phyloP scores from a whole-genome alignment of 2,113 vertebrate genomes.

The Lepidothrix coronata region DNA sequence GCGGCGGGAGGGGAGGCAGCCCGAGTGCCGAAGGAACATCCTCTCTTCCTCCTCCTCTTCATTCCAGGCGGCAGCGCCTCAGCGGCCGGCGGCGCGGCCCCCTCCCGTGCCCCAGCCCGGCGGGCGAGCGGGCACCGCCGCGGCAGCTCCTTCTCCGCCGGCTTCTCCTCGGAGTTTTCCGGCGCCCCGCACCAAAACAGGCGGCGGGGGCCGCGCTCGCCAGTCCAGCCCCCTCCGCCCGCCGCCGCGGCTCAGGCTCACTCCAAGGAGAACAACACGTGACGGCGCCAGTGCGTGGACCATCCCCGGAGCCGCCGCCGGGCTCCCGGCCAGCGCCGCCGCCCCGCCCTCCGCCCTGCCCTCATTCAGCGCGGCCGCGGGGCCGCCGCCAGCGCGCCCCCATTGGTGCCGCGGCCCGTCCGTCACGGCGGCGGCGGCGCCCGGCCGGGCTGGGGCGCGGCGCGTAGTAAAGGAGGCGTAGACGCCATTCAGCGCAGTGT shows the following conservation, averaged over 20 bases:
- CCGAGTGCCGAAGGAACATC: constrained; percentile 31
- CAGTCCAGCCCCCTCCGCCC: constrained; percentile 48
- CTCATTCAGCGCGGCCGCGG: constrained; percentile 27
- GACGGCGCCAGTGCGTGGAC: constrained; percentile 70
- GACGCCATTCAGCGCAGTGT: constrained; percentile 62
- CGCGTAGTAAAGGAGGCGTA: constrained; percentile 38
- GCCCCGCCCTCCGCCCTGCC: constrained; percentile 19
- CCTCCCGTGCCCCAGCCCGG: constrained; percentile 25
- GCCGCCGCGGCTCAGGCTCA: constrained; percentile 55
- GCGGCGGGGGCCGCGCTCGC: constrained; percentile 62
- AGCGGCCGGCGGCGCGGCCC: not conserved
- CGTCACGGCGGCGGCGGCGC: constrained; percentile 52
- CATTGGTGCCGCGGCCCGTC: constrained; percentile 44
- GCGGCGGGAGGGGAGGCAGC: constrained; percentile 37
- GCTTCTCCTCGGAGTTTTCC: constrained; percentile 22
- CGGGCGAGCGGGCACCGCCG: not conserved
- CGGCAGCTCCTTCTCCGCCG: not conserved
- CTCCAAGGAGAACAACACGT: constrained; percentile 68
- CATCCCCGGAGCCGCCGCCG: constrained; percentile 49
- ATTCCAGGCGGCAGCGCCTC: constrained; percentile 62
- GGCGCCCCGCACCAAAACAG: constrained; percentile 65
- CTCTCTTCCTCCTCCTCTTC: constrained; percentile 63
- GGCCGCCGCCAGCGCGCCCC: not conserved
- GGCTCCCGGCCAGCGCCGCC: constrained; percentile 49
- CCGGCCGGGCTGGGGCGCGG: constrained; percentile 59